Percentiles rank a stretch among this genome's conserved stretches.
Conservation (phyloP, 1,140 invertebrate genomes). For the Drosophila elegans region DNA sequence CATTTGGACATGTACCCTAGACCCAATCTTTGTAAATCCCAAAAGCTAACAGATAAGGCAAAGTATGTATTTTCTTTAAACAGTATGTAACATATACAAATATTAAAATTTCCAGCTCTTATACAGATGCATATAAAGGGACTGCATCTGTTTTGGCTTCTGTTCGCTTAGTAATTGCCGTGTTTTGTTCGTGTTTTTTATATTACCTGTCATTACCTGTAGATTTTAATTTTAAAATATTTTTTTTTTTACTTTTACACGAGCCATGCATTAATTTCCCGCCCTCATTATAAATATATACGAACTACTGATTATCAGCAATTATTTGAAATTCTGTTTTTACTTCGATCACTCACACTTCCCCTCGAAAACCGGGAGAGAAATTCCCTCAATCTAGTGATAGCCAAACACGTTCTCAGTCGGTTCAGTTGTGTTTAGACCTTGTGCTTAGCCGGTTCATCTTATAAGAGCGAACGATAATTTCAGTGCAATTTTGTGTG, state of each 20-base stretch:
- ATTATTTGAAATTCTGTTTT: slow-evolving; percentile 27
- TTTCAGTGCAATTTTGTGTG: not conserved
- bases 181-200: slow-evolving; percentile 4
- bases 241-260: slow-evolving; percentile 19
- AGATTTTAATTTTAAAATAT: slow-evolving; percentile 11
- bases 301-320: slow-evolving; percentile 35
- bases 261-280: slow-evolving; percentile 2
- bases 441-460: slow-evolving; percentile 44
- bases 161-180: not conserved
- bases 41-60: slow-evolving; percentile 14
- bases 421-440: slow-evolving; percentile 44
- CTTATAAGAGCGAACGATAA: slow-evolving; percentile 12
- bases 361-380: not conserved
- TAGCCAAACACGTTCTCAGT: slow-evolving; percentile 29
- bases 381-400: slow-evolving; percentile 17
- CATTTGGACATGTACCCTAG: slow-evolving; percentile 6
- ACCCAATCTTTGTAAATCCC: slow-evolving; percentile 16
- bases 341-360: slow-evolving; percentile 3
- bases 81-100: not conserved
- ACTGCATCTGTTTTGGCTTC: not conserved
- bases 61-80: not conserved
- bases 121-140: not conserved
- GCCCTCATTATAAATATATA: slow-evolving; percentile 12
- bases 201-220: slow-evolving; percentile 21
- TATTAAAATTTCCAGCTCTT: slow-evolving; percentile 1